Evolutionary conservation across 1,140 invertebrate genomes (phyloP), one percentile per base, ranked within the genome.

Genomic region (Armadillidium nasatum): DNA sequence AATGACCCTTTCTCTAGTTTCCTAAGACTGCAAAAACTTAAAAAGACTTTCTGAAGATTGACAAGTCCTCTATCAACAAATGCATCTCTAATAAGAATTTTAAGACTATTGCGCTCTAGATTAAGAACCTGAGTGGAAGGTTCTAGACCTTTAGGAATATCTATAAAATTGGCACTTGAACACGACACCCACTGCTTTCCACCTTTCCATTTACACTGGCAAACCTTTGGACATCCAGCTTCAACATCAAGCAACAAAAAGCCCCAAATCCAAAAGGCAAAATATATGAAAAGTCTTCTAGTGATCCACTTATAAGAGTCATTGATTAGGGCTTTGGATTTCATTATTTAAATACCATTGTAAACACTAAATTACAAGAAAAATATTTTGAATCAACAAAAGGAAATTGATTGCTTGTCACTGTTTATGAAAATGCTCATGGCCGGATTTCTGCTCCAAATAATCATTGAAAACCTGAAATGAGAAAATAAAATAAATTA

Each of bases 121-220:
- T 96, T 93, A 81, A 96, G 86, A 11, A 96, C 94, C 86, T 96
- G 93, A 0, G 81, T 82, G 10, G 78, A 75, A 10, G 79, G 72
- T 50, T 81, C 79, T 33, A 81, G 74, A 4, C 76, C 73, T 13
- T 76, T 71, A 21, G 81, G 81, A 70, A 82, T 80, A 67, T 81
- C 79, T n/a, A 79, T 80, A 75, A 80, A 82, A 66, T 80, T 75
- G 92, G 89, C 90, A 71, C 91, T 89, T 13, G 90, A 88, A 85
- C 94, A 95, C 82, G 95, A 93, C 4, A 94, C 93, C 21, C 92
- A 93, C 82, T 93, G 90, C 86, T 96, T 95, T 75, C 94, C 94
- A 82, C 90, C 90, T 85, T 94, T 94, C 94, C 94, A 96, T 85
- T 94, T 95, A 86, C 94, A 96, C 77, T 88, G 88, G 84, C 94